Evolutionary conservation across 2,888 invertebrate genomes (phyloP), one percentile per base, ranked within the genome.

Genomic region (Tetramorium bicarinatum): DNA sequence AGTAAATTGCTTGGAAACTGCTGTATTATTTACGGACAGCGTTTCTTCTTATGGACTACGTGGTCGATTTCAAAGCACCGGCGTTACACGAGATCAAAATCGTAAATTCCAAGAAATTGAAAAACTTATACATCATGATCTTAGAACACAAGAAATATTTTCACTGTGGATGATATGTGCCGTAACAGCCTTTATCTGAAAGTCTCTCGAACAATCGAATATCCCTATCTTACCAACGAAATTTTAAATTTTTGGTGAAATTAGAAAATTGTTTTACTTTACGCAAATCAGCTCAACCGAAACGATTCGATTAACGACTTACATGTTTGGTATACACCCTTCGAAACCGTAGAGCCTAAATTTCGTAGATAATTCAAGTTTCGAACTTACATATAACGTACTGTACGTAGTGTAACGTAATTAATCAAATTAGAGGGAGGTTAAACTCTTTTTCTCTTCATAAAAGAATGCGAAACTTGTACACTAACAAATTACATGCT

Each of bases 1-100:
- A 88, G 83, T 89, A 91, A 90, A 91, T 91, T 89, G 89, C 79
- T 81, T 80, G 89, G 87, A 89, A 92, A 88, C 87, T 83, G 82
- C 84, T 88, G 82, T 80, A 83, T 87, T 88, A 89, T 90, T 89
- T 88, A 87, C 80, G 81, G 54, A 83, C 76, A 76, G 29, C 64
- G 77, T 62, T 84, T 79, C 67, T 62, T 64, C 29, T 56, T 74
- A 64, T 47, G 61, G 71, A 67, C 71, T 52, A 13, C 54, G 74
- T 25, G 52, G 29, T 72, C 72, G 69, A 80, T 85, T 83, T 83
- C 59, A 66, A 61, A 69, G 44, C 66, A 34, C 54, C 15, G 41
- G 66, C 66, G 56, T 82, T 83, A 69, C 59, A 34, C 47, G 56
- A 74, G 54, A 86, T 86, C 66, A 72, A 84, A 76, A 82, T 44